Percentiles rank a stretch among this genome's conserved stretches.
Evolutionary conservation across 2,888 invertebrate genomes (phyloP).

Genomic region (Diadegma fenestrale): DNA sequence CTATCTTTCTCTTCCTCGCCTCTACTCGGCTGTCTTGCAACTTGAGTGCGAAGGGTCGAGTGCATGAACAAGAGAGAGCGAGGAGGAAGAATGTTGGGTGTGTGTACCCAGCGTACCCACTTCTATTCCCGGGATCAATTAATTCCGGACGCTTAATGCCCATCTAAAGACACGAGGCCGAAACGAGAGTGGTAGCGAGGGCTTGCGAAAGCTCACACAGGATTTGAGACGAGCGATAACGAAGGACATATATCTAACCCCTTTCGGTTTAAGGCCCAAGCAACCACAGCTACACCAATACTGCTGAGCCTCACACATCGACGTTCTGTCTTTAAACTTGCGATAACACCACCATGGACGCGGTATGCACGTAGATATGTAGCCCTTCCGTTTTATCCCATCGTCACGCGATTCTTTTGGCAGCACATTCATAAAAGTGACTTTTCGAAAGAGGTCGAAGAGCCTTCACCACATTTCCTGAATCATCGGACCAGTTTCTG

Average conservation of each 20-base stretch:
- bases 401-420: slow-evolving; percentile 79
- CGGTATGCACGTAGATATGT: slow-evolving; percentile 10
- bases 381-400: slow-evolving; percentile 48
- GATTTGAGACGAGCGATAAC: slow-evolving; percentile 67
- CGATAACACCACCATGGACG: slow-evolving; percentile 74
- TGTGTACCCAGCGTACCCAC: slow-evolving; percentile 81
- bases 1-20: slow-evolving; percentile 44
- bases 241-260: slow-evolving; percentile 54
- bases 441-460: slow-evolving; percentile 66
- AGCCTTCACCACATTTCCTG: slow-evolving; percentile 37
- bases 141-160: slow-evolving; percentile 83
- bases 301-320: slow-evolving; percentile 75
- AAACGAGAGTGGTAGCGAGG: slow-evolving; percentile 35
- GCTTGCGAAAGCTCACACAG: slow-evolving; percentile 55
- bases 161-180: slow-evolving; percentile 80
- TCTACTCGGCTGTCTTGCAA: slow-evolving; percentile 64
- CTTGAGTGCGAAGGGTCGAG: slow-evolving; percentile 68
- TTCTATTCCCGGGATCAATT: slow-evolving; percentile 83
- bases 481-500: slow-evolving; percentile 27
- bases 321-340: slow-evolving; percentile 72
- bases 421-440: slow-evolving; percentile 61
- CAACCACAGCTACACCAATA: slow-evolving; percentile 6
- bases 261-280: slow-evolving; percentile 39
- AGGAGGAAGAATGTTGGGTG: slow-evolving; percentile 71
- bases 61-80: slow-evolving; percentile 40